Evolutionary conservation across 2,113 vertebrate species (phyloP), one percentile per base, ranked within the genome.

Genomic region (Melanocharis versteri): DNA sequence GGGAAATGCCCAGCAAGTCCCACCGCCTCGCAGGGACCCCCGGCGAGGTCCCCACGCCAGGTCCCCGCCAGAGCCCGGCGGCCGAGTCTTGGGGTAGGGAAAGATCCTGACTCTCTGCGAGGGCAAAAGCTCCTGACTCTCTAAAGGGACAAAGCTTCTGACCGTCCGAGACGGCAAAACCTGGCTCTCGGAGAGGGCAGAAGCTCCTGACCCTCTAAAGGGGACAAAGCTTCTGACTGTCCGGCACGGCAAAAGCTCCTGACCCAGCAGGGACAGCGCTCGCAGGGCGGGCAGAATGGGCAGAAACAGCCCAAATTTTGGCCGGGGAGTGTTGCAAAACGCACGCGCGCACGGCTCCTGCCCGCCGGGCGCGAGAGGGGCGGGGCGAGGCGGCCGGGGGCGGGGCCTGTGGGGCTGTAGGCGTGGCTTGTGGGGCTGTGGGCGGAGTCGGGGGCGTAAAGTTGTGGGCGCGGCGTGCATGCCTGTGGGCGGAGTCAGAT

Each of bases 321-420:
- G 21, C 10, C 9, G 0, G 11, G 17, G 14, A 14, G 1, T 16
- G 47, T 3, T 5, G 39, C 5, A 4, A 2, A 37, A 21, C 21
- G 57, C 66, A 5, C 37, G 47, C 20, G 56, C 56, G 16, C 37
- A 10, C 3, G 4, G 21, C 8, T 20, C 45, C 26, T 0, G 6
- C 24, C 11, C 53, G 9, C 11, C 5, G 51, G 20, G 33, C 11
- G 11, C 20, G n/a, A 4, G 12, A 13, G 18, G 77, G 61, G 61
- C 45, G 75, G 23, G 18, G 57, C n/a, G n/a, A n/a, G n/a, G n/a
- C n/a, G n/a, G n/a, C n/a, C 6, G 31, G 42, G 72, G 12, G 56
- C 57, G 57, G 27, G 5, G 7, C 18, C 7, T 5, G 22, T 23
- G 54, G n/a, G n/a, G n/a, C n/a, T n/a, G n/a, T n/a, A n/a, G 2